A percentile compares a stretch with the other conserved stretches of the same genome.
Conservation (phyloP, 2,888 invertebrate species). For the Hesperia comma region DNA sequence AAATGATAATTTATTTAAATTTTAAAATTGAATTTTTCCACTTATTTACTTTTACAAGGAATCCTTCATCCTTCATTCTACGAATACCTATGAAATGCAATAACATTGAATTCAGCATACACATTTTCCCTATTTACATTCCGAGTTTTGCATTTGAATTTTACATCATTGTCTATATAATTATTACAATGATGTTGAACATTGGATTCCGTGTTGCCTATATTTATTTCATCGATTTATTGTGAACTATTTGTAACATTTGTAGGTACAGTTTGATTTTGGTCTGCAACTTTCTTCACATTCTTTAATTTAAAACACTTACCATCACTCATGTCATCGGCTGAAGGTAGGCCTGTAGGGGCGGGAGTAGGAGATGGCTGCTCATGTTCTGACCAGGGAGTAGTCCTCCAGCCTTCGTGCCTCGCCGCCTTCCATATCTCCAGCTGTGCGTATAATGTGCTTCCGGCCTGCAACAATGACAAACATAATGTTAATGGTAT, state of each 20-base stretch:
- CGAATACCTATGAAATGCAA: neutral
- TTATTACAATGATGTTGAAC: too few species aligned
- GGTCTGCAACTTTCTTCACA: neutral
- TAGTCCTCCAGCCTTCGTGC: slow-evolving; percentile 80
- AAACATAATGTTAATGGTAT: neutral
- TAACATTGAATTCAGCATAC: neutral
- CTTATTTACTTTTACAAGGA: neutral
- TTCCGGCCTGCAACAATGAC: slow-evolving; percentile 87
- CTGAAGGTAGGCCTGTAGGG: slow-evolving; percentile 75
- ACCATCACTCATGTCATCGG: slow-evolving; percentile 90
- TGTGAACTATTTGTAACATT: neutral
- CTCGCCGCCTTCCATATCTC: slow-evolving; percentile 96
- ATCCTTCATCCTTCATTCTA: too few species aligned
- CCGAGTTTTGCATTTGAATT: neutral
- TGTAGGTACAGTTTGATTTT: too few species aligned
- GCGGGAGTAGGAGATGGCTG: slow-evolving; percentile 69
- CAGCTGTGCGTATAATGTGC: slow-evolving; percentile 92
- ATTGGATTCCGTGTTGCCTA: too few species aligned
- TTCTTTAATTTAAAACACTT: slow-evolving; percentile 50
- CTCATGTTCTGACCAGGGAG: slow-evolving; percentile 79
- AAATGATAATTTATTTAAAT: neutral
- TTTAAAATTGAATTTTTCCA: neutral
- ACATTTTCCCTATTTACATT: neutral
- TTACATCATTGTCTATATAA: neutral
- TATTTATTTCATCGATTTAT: neutral